Conservation (phyloP, 2,888 invertebrate species). For the Auanema sp. region DNA sequence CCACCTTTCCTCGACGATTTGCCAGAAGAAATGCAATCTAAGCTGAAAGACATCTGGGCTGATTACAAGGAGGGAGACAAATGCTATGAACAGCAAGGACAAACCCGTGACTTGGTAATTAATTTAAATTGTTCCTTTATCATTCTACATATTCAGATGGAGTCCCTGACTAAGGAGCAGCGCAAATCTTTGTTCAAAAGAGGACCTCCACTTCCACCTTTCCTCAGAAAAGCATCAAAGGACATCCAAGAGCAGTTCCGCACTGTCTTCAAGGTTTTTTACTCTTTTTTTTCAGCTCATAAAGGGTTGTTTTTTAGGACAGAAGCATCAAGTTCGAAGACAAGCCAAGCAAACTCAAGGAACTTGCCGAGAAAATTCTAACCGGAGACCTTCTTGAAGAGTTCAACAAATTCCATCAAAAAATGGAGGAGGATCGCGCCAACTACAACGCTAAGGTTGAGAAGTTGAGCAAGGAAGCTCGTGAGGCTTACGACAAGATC, state of each 20-base stretch:
- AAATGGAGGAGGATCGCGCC: constrained; percentile 32
- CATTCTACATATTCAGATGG: constrained; percentile 16
- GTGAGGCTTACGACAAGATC: constrained; percentile 43
- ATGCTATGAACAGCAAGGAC: constrained; percentile 45
- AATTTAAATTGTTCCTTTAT: background rate
- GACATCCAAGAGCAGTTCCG: constrained; percentile 40
- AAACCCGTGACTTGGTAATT: constrained; percentile 39
- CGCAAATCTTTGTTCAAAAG: constrained; percentile 30
- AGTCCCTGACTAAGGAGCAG: constrained; percentile 33
- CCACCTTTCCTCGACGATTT: constrained; percentile 42
- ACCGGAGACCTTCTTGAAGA: constrained; percentile 41
- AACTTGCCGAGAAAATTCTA: constrained; percentile 42
- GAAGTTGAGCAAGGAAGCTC: constrained; percentile 42
- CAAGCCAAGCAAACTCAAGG: constrained; percentile 43
- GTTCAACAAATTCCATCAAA: constrained; percentile 44
- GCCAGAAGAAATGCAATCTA: constrained; percentile 35
- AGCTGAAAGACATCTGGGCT: constrained; percentile 39
- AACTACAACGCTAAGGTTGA: constrained; percentile 38
- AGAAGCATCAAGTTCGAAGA: constrained; percentile 34
- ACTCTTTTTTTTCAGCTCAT: too few species aligned
- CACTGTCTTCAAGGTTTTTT: constrained; percentile 29
- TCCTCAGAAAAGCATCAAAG: constrained; percentile 32
- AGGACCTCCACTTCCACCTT: constrained; percentile 23
- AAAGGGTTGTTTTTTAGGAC: constrained; percentile 19
- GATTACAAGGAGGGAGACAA: constrained; percentile 49